phyloP scores from a whole-genome alignment of 2,888 invertebrate species.

The Drosophila percnosoma region DNA sequence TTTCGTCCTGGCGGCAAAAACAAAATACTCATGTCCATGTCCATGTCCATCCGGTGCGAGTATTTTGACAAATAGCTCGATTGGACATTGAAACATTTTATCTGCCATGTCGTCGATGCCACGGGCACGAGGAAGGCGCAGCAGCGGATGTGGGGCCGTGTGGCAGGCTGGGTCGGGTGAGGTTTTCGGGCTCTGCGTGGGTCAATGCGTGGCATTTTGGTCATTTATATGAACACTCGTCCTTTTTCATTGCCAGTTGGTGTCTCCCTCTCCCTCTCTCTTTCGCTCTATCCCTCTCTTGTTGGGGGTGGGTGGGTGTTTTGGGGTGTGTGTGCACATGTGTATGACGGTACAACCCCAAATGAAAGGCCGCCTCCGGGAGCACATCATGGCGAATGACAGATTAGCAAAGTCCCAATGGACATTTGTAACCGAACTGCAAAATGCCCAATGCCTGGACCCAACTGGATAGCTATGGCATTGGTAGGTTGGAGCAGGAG shows the following conservation, averaged over 20 bases:
- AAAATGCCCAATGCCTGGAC: slow-evolving; percentile 58
- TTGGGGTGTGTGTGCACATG: slow-evolving; percentile 50
- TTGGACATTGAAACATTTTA: slow-evolving; percentile 84
- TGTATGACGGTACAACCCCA: slow-evolving; percentile 50
- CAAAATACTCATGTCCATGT: slow-evolving; percentile 48
- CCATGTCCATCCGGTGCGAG: slow-evolving; percentile 62
- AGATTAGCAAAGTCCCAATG: slow-evolving; percentile 82
- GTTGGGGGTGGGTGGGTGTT: slow-evolving; percentile 26
- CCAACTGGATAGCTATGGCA: slow-evolving; percentile 13
- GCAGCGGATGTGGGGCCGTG: slow-evolving; percentile 3
- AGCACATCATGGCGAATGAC: slow-evolving; percentile 81
- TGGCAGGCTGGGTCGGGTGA: slow-evolving; percentile 21
- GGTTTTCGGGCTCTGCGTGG: slow-evolving; percentile 61
- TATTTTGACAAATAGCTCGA: slow-evolving; percentile 83
- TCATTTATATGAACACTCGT: slow-evolving; percentile 83
- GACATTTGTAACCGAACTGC: slow-evolving; percentile 80
- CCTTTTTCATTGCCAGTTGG: slow-evolving; percentile 76
- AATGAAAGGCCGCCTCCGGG: slow-evolving; percentile 76
- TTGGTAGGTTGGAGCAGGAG: slow-evolving; percentile 5
- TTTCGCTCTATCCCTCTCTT: slow-evolving; percentile 8
- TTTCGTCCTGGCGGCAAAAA: slow-evolving; percentile 34
- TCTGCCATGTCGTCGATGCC: slow-evolving; percentile 79
- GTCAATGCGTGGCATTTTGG: slow-evolving; percentile 81
- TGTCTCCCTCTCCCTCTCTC: slow-evolving; percentile 34
- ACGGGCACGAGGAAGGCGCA: slow-evolving; percentile 33